Evolutionary conservation across 2,113 vertebrate species (phyloP).

Genomic region (Nothoprocta perdicaria): DNA sequence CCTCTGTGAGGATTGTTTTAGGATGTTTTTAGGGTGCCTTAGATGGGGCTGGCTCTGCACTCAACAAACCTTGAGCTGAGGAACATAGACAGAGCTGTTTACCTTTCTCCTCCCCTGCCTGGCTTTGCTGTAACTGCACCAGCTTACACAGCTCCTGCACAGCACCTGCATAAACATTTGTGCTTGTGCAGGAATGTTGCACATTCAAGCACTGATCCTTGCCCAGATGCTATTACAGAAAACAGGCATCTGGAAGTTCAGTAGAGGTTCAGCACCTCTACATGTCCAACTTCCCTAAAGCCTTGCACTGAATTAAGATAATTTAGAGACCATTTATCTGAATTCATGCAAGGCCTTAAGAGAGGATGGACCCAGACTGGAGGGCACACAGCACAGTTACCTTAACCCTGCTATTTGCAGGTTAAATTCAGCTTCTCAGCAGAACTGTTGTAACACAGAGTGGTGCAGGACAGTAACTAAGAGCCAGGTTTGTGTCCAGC

Average conservation of each 20-base stretch:
- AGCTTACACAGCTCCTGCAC: accelerated
- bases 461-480: neutral
- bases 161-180: neutral
- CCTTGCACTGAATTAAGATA: neutral
- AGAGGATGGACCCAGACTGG: neutral
- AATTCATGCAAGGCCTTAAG: neutral
- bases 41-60: neutral
- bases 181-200: neutral
- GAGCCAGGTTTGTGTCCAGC: too few relatives aligned
- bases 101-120: neutral
- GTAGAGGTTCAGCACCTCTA: neutral
- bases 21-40: neutral
- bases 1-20: neutral
- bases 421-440: neutral
- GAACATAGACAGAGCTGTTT: neutral
- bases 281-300: neutral
- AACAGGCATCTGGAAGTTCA: neutral
- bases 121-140: neutral
- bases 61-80: neutral
- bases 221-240: neutral
- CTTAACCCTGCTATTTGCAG: accelerated
- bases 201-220: neutral
- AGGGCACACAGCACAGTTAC: neutral
- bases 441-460: neutral
- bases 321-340: neutral